phyloP scores from a whole-genome alignment of 1,140 invertebrate genomes.

The Hylaeus volcanicus region DNA sequence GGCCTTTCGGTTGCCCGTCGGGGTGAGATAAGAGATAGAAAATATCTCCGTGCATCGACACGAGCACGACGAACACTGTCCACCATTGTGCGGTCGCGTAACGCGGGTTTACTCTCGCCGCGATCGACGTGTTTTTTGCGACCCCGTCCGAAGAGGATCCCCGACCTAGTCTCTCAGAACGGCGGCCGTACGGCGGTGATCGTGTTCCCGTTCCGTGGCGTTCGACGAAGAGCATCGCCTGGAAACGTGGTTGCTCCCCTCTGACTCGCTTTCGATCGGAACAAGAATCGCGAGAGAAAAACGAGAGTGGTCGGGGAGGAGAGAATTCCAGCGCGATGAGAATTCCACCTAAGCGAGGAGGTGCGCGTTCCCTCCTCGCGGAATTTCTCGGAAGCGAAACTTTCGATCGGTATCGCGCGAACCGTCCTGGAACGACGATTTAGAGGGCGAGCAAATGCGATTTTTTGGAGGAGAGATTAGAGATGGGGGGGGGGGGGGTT shows the following conservation, averaged over 20 bases:
- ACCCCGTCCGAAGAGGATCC: slow-evolving; percentile 28
- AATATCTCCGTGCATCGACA: slow-evolving; percentile 1
- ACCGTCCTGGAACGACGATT: neutral
- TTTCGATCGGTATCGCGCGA: slow-evolving; percentile 18
- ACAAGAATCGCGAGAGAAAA: slow-evolving; percentile 40
- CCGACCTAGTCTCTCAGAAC: neutral
- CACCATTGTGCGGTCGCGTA: slow-evolving; percentile 61
- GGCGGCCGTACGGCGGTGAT: slow-evolving; percentile 19
- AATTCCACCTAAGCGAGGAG: slow-evolving; percentile 13
- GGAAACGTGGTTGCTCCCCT: neutral
- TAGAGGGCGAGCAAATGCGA: neutral
- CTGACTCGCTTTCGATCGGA: slow-evolving; percentile 36
- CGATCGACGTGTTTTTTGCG: slow-evolving; percentile 52
- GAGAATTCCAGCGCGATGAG: slow-evolving; percentile 21
- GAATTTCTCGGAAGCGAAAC: slow-evolving; percentile 15
- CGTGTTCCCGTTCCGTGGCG: slow-evolving; percentile 19
- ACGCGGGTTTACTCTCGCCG: slow-evolving; percentile 44
- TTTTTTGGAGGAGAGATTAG: no score
- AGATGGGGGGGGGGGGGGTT: neutral
- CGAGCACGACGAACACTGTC: slow-evolving; percentile 54
- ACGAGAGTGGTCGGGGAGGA: slow-evolving; percentile 16
- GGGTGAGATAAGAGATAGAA: neutral
- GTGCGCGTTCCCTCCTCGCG: slow-evolving; percentile 16
- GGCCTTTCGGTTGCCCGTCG: neutral
- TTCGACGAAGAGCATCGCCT: neutral